Evolutionary conservation across 2,888 invertebrate genomes (phyloP), one percentile per base, ranked within the genome.

Genomic region (Tholera decimalis): DNA sequence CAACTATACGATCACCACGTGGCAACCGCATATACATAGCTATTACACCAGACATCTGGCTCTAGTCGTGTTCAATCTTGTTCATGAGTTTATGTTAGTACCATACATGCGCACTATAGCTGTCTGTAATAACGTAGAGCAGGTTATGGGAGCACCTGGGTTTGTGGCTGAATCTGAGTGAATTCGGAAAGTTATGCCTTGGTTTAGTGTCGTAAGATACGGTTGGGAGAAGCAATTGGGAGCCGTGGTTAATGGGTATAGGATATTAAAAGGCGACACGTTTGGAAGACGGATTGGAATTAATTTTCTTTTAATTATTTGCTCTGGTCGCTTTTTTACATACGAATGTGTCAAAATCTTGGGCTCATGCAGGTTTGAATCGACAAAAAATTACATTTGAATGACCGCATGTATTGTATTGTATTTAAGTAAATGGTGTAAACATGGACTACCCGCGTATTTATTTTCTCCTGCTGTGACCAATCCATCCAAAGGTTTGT

Each of bases 51-150:
- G 59, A 72, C 79, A 79, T 79, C 82, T 79, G 79, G 79, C 61
- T 22, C 37, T 18, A 18, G 41, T 18, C 79, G 43, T 79, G 79
- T 79, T 60, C 82, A 83, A 83, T 82, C 75, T 80, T 65, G 73
- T 75, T 55, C 67, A 71, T 49, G 65, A 67, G 68, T 76, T 69
- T 73, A 70, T 68, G 69, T 66, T 57, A 74, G 51, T 77, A 22
- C 35, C 7, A 37, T 33, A 26, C 44, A 39, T 39, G 49, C n/a
- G n/a, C n/a, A n/a, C 35, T 28, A 60, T 57, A 46, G 49, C 43
- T 41, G 70, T 28, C 53, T 28, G 30, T 54, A 73, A 77, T 77
- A 57, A 33, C 39, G 50, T 59, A n/a, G 22, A 20, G 1, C 39
- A 70, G 41, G 77, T 76, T 70, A 49, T 59, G n/a, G 39, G 2